Percentiles rank a stretch among this genome's conserved stretches.
phyloP scores from a whole-genome alignment of 2,888 invertebrate genomes.

The Plebejus argus region DNA sequence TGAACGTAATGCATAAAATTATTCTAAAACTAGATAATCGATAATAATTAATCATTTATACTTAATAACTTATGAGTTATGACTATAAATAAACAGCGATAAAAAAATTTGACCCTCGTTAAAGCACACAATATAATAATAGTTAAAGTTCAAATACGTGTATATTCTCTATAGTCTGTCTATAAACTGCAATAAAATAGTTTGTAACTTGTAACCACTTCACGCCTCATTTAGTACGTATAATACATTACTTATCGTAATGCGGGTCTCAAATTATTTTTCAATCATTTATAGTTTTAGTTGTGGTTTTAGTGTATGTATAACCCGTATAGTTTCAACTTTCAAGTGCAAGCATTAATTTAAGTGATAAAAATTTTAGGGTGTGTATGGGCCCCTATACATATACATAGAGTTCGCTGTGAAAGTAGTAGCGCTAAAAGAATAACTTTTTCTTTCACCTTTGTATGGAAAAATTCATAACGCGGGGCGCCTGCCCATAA shows the following conservation, averaged over 20 bases:
- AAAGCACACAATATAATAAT: too few relatives aligned
- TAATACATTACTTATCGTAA: background rate
- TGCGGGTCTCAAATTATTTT: constrained; percentile 23
- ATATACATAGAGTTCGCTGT: too few relatives aligned
- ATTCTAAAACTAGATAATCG: too few relatives aligned
- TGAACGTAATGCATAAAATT: too few relatives aligned
- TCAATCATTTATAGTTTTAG: constrained; percentile 31
- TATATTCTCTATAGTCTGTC: background rate
- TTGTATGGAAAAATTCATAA: too few relatives aligned
- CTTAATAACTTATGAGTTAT: too few relatives aligned
- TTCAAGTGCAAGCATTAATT: background rate
- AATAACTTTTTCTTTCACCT: too few relatives aligned
- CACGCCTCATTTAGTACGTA: constrained; percentile 24
- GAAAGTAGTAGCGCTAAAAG: too few relatives aligned
- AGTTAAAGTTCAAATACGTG: background rate
- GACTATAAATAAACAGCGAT: background rate
- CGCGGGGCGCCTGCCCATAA: too few relatives aligned
- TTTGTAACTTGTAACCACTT: background rate
- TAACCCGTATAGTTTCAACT: constrained; percentile 4
- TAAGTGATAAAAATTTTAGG: too few relatives aligned
- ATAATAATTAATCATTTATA: too few relatives aligned
- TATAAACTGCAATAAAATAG: background rate
- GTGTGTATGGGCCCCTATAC: too few relatives aligned
- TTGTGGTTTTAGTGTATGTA: background rate
- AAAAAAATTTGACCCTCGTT: background rate